A percentile compares a stretch with the other conserved stretches of the same genome.
Conservation (phyloP, 2,113 vertebrate genomes). For the Saccopteryx bilineata region DNA sequence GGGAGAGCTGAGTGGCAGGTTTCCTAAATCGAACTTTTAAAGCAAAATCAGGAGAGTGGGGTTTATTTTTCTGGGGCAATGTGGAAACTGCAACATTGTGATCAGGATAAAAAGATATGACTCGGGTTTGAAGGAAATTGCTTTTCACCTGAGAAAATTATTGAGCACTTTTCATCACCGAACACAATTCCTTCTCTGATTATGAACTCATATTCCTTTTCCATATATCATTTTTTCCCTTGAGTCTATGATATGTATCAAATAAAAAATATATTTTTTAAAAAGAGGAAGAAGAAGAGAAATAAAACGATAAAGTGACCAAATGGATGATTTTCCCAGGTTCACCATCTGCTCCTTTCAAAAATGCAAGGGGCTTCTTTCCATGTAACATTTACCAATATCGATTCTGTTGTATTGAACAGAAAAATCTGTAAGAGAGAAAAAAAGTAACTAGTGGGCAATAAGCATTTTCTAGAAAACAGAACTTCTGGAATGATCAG, state of each 20-base stretch:
- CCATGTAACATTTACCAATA: conserved; percentile 18
- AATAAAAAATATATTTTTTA: conserved; percentile 33
- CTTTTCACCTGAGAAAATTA: conserved; percentile 74
- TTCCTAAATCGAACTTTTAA: conserved; percentile 11
- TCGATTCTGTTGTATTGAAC: background rate
- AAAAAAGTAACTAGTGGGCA: background rate
- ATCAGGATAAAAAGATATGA: conserved; percentile 50
- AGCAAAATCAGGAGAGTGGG: conserved; percentile 52
- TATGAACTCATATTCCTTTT: conserved; percentile 63
- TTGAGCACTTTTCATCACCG: conserved; percentile 38
- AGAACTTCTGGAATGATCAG: background rate
- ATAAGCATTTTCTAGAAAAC: conserved; percentile 35
- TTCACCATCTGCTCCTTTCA: conserved; percentile 40
- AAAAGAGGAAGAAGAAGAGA: background rate
- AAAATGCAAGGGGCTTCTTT: background rate
- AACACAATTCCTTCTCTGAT: conserved; percentile 52
- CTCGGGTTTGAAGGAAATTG: conserved; percentile 63
- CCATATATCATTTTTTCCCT: conserved; percentile 37
- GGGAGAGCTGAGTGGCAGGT: background rate
- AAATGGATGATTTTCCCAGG: conserved; percentile 29
- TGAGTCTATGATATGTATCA: background rate
- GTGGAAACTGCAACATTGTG: conserved; percentile 28
- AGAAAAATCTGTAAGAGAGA: background rate
- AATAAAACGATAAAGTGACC: conserved; percentile 24
- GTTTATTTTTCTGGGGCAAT: conserved; percentile 46